Base-by-base conservation (phyloP, 2,888 invertebrate species). In the Drosophila borborema region DNA sequence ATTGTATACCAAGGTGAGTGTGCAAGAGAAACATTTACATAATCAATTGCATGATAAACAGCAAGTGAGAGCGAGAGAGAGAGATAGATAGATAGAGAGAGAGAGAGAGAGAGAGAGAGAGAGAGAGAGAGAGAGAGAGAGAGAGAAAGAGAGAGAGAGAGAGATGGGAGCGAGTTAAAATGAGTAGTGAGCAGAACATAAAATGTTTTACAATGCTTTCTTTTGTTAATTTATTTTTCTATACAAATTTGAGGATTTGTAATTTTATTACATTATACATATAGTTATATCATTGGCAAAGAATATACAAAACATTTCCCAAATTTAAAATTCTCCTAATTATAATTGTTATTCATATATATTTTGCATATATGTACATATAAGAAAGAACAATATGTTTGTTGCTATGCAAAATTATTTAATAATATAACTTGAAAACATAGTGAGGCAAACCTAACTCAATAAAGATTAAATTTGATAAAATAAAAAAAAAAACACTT, bases 1-100 rank as follows among this genome's bases (percentile, higher is more conserved):
- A 98, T 94, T 99, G 99, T 94, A 98, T 99, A 94, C 99, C 99
- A 93, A 98, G 99, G 99, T 99, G 95, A 94, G 93, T 74, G 93
- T 74, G 54, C 43, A 53, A 60, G 18, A 53, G 64, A 60, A 69
- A 46, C 14, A 64, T 85, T 81, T 65, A 79, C 65, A 67, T 69
- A n/a, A n/a, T n/a, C n/a, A n/a, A n/a, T n/a, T n/a, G n/a, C n/a
- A n/a, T n/a, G 48, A 56, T 40, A 49, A 6, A 9, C 36, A 48
- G 48, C 14, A 28, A 18, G n/a, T 16, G 36, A 10, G 43, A 34
- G 31, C 8, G 55, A 28, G 23, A 12, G 46, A 9, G 28, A 41
- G 36, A n/a, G 58, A 31, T 5, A 31, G 31, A 31, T 5, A 31
- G 7, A 31, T 5, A 12, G 38, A 38, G 38, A 38, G 16, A 16